phyloP scores from a whole-genome alignment of 1,140 invertebrate species.

The Lanistes nyassanus region DNA sequence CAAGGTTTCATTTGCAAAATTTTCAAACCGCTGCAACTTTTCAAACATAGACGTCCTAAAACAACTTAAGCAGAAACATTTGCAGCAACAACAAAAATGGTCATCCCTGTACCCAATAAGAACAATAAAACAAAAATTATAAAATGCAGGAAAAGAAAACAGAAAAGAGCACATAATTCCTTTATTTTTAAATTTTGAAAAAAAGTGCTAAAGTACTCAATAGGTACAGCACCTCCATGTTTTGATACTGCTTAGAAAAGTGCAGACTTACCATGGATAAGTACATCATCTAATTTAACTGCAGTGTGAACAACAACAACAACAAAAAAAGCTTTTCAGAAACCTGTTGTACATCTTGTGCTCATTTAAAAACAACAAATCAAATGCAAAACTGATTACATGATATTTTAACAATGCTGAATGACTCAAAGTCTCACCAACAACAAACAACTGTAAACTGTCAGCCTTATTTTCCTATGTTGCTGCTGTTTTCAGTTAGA shows the following conservation, averaged over 20 bases:
- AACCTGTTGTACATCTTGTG: no score
- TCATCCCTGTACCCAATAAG: no score
- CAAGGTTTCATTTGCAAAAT: no score
- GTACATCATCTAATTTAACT: no score
- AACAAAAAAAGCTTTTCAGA: not conserved
- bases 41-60: not conserved
- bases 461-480: not conserved
- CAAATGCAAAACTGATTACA: not conserved
- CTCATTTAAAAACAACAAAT: not conserved
- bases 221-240: no score
- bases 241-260: no score
- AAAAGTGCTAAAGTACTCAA: no score
- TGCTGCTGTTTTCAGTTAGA: not conserved
- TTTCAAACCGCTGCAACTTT: not conserved
- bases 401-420: not conserved
- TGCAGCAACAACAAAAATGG: slow-evolving; percentile 12
- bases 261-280: no score
- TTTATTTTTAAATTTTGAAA: no score
- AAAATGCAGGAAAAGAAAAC: no score
- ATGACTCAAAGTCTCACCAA: not conserved
- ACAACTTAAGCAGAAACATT: not conserved
- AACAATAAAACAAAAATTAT: no score
- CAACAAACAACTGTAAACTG: not conserved
- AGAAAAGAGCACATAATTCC: no score
- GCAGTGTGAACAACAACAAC: not conserved